Percentiles rank a stretch among this genome's conserved stretches.
phyloP scores from a whole-genome alignment of 2,113 vertebrate species.

The Tinamus guttatus region DNA sequence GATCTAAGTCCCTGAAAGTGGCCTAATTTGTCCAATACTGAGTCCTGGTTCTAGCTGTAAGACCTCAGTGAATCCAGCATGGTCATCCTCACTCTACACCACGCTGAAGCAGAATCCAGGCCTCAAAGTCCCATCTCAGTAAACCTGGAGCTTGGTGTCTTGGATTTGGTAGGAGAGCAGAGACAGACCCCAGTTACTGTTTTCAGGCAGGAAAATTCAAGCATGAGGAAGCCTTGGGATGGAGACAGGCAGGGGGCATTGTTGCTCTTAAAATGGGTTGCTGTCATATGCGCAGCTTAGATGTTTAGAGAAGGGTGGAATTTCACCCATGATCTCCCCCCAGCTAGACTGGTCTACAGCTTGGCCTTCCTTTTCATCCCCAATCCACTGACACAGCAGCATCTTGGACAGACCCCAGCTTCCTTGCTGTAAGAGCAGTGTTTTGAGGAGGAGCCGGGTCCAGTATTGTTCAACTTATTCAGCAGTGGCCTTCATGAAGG shows the following conservation, averaged over 20 bases:
- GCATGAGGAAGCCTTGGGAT: background rate
- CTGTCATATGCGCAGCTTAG: background rate
- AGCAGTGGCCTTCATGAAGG: no score
- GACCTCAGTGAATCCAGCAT: background rate
- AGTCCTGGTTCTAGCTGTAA: background rate
- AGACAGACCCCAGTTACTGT: background rate
- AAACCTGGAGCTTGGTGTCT: background rate
- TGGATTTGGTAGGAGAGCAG: background rate
- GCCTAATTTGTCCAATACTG: background rate
- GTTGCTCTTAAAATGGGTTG: conserved; percentile 61
- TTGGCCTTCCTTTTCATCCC: background rate
- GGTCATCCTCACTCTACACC: background rate
- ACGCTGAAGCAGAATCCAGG: background rate
- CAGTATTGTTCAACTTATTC: no score
- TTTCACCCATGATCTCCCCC: background rate
- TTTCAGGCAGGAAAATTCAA: background rate
- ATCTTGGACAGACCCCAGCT: background rate
- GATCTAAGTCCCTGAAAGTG: background rate
- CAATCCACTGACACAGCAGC: background rate
- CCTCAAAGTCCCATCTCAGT: background rate
- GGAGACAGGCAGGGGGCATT: conserved; percentile 64
- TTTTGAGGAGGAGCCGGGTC: background rate
- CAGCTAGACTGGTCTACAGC: background rate
- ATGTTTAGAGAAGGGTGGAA: conserved; percentile 3
- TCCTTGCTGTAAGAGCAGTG: background rate